Base-by-base conservation (phyloP, 2,113 vertebrate genomes). In the Austrofundulus limnaeus region DNA sequence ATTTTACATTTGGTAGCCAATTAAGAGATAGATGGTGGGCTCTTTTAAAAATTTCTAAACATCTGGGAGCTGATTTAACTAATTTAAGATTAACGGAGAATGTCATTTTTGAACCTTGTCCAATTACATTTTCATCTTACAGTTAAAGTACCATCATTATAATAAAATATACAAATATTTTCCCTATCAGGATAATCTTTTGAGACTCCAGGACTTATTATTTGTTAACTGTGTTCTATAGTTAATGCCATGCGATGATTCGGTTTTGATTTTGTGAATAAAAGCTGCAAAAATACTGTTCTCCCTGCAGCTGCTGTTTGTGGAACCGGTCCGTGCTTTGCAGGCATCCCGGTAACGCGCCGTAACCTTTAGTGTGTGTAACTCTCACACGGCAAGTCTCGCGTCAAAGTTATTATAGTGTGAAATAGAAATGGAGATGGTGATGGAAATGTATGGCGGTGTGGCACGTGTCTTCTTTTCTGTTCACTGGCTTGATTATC, bases 401-500 rank as follows among this genome's bases (percentile, higher is more conserved):
- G 43, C 49, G 21, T 62, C 38, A 46, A 21, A 46, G 56, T 28
- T 8, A 38, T 28, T 37, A 23, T 16, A 24, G 12, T 14, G 9
- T 42, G 48, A 56, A 56, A 37, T 39, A 46, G 25, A 48, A 43
- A 61, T 16, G 31, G 31, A 58, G 53, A 51, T 3, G 3, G 20
- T 51, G 72, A 39, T 43, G 31, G 16, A 46, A 56, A 65, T 1
- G 1, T 23, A 47, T 42, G 11, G 28, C 28, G 15, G 49, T 17
- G 39, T 45, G 49, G 13, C 48, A 12, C 7, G 2, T 23, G 8
- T 16, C 2, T 24, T 16, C n/a, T 37, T 57, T 61, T 53, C 54
- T 50, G 45, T 50, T 67, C 13, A 5, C 45, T 56, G 63, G 57
- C 55, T 47, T 6, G 19, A 31, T 11, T 6, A 47, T 59, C 42